These are phyloP conservation scores for Chiloscyllium plagiosum DNA, from an alignment of 2,113 vertebrate species.

Conservation along the genomic window DNA sequence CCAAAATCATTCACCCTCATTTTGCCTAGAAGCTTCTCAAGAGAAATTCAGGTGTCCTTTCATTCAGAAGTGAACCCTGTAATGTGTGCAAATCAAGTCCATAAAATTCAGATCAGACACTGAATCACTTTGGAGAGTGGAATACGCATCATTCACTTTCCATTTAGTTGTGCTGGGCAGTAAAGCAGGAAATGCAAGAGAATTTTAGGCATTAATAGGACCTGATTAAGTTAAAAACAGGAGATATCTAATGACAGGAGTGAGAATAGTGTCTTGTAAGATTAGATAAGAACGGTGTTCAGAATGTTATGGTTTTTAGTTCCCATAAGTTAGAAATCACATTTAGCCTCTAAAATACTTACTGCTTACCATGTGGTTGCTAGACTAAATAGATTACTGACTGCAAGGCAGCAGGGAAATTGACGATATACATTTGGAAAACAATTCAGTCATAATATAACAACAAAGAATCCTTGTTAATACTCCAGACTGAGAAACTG, in stretches of 20 bases:
- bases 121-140: not conserved
- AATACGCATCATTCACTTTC: not conserved
- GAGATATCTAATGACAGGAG: too few species aligned
- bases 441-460: not conserved
- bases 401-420: too few species aligned
- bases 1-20: not conserved
- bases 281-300: not conserved
- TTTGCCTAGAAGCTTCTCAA: not conserved
- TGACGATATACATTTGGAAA: too few species aligned
- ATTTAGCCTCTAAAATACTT: too few species aligned
- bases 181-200: not conserved
- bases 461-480: not conserved
- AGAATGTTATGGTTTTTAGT: too few species aligned
- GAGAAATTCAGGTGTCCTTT: not conserved
- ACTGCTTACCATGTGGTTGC: too few species aligned
- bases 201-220: too few species aligned
- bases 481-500: not conserved
- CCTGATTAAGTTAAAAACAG: too few species aligned
- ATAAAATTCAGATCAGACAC: not conserved
- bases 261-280: not conserved
- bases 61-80: not conserved
- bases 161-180: not conserved
- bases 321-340: too few species aligned
- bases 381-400: too few species aligned
- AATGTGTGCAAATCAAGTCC: not conserved